phyloP scores from a whole-genome alignment of 2,113 vertebrate species.

The Ceyx margarethae region DNA sequence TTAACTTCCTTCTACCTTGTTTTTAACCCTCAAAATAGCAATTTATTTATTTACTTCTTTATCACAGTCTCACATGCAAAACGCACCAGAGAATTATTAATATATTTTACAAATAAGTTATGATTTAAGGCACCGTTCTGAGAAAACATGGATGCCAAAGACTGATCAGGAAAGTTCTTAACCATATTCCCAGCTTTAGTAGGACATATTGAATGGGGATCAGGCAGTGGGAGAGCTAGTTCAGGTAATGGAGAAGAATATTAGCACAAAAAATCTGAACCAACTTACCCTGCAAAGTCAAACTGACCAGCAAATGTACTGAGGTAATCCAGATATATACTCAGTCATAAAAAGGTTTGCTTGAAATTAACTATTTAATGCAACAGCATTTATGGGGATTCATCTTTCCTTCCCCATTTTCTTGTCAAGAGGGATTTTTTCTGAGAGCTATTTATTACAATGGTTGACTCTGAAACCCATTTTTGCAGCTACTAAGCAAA shows the following conservation, averaged over 20 bases:
- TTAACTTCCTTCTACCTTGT: neutral
- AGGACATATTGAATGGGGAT: neutral
- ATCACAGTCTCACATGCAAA: neutral
- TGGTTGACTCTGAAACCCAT: neutral
- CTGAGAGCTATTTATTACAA: neutral
- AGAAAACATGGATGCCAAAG: neutral
- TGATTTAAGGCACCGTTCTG: neutral
- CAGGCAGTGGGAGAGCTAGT: neutral
- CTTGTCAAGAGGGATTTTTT: neutral
- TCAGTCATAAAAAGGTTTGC: neutral
- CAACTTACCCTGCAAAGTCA: neutral
- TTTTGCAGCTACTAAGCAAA: neutral
- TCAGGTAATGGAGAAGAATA: neutral
- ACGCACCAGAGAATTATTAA: neutral
- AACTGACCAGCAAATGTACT: neutral
- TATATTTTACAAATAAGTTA: conserved; percentile 27
- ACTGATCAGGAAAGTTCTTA: neutral
- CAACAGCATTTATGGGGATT: neutral
- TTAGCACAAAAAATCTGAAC: neutral
- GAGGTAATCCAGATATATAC: neutral
- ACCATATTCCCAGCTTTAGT: neutral
- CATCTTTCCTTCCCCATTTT: neutral
- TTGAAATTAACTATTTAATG: neutral
- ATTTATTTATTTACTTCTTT: conserved; percentile 5
- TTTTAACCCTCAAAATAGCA: neutral